phyloP scores from a whole-genome alignment of 2,113 vertebrate genomes.

The Zootoca vivipara region DNA sequence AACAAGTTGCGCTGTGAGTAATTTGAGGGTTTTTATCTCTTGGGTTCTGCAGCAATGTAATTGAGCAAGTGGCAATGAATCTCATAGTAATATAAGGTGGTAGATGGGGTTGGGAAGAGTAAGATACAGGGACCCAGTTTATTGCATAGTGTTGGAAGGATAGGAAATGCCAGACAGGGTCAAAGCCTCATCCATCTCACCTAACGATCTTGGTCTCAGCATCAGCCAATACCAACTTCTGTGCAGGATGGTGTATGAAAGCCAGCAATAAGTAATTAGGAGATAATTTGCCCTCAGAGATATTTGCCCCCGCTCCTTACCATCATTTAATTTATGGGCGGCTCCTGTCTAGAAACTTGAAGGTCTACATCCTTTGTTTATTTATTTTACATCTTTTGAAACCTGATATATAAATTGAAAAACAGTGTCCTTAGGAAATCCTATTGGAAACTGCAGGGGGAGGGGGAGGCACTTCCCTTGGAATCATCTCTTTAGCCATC shows the following conservation, averaged over 20 bases:
- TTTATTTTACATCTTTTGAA: not conserved
- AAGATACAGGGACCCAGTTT: not conserved
- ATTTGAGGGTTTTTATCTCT: conserved; percentile 59
- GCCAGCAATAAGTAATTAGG: not conserved
- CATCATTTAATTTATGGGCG: not conserved
- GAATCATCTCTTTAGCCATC: too few species aligned
- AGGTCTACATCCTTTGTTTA: not conserved
- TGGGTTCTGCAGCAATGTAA: conserved; percentile 28
- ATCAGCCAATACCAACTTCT: not conserved
- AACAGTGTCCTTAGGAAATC: not conserved
- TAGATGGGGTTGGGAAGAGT: rapidly evolving
- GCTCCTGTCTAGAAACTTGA: not conserved
- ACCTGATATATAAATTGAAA: not conserved
- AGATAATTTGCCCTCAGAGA: not conserved
- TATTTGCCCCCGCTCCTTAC: not conserved
- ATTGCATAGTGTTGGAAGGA: not conserved
- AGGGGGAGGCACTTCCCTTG: not conserved
- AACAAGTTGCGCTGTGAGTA: conserved; percentile 44
- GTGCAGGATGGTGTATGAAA: not conserved
- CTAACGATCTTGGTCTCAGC: not conserved
- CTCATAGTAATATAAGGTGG: not conserved
- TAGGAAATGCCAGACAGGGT: not conserved
- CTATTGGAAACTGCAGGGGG: not conserved
- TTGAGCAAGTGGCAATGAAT: conserved; percentile 40
- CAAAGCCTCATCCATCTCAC: not conserved